Conservation (phyloP, 2,113 vertebrate species). For the Pleuronectes platessa region DNA sequence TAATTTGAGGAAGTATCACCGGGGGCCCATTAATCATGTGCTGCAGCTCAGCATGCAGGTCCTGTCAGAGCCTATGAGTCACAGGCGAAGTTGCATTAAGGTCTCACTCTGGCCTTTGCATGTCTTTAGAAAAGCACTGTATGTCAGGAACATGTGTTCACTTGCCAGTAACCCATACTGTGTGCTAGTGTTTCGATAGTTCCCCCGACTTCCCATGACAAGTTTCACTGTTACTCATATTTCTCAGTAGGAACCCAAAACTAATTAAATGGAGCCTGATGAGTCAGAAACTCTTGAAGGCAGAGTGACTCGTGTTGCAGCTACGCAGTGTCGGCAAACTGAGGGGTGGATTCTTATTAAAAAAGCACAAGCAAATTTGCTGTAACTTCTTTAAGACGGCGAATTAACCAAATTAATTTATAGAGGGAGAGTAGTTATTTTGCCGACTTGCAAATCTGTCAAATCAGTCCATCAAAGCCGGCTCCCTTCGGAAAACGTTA, state of each 20-base stretch:
- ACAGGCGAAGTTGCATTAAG: background rate
- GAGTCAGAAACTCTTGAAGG: conserved; percentile 33
- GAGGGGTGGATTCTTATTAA: no score
- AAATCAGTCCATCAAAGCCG: background rate
- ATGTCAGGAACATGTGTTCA: conserved; percentile 42
- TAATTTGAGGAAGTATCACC: conserved; percentile 41
- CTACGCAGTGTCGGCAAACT: conserved; percentile 11
- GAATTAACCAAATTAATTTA: conserved; percentile 13
- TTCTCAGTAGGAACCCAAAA: conserved; percentile 22
- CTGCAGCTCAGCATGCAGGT: conserved; percentile 8
- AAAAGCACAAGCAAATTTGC: background rate
- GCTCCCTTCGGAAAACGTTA: conserved; percentile 1
- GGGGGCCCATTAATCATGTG: conserved; percentile 4
- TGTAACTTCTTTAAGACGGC: conserved; percentile 13
- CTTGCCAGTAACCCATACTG: conserved; percentile 14
- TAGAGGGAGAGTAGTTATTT: background rate
- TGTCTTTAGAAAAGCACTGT: conserved; percentile 8
- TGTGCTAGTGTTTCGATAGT: conserved; percentile 23
- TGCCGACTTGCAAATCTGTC: conserved; percentile 14
- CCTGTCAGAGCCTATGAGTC: background rate
- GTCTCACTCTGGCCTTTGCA: conserved; percentile 2
- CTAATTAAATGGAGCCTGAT: conserved; percentile 60
- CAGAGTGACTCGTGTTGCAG: conserved; percentile 22
- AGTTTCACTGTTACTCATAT: conserved; percentile 16
- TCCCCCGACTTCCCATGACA: conserved; percentile 34